A percentile compares a stretch with the other conserved stretches of the same genome.
Conservation (phyloP, 2,113 vertebrate species). For the Ceyx margarethae region DNA sequence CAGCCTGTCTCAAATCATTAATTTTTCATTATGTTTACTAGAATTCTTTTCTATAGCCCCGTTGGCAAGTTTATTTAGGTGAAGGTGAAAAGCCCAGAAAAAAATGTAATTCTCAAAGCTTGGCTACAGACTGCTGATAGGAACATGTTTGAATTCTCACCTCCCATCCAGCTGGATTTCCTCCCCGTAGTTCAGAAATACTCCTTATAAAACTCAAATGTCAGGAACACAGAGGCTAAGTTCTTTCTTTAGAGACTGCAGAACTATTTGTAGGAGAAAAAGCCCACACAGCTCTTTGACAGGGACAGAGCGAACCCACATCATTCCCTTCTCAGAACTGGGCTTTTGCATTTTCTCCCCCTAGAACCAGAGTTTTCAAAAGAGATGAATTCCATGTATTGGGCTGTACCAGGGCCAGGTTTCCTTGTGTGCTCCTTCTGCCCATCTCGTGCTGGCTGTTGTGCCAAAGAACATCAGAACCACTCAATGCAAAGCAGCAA, state of each 20-base stretch:
- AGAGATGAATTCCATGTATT: neutral
- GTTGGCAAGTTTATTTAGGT: neutral
- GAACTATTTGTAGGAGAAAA: conserved; percentile 40
- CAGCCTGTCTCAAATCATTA: neutral
- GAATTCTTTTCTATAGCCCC: neutral
- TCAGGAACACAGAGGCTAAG: conserved; percentile 58
- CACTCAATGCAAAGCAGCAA: neutral
- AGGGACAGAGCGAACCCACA: conserved; percentile 17
- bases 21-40: neutral
- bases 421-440: neutral
- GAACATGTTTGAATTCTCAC: conserved; percentile 42
- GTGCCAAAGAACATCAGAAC: neutral
- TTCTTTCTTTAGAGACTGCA: conserved; percentile 50
- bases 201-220: conserved; percentile 29
- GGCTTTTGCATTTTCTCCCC: neutral
- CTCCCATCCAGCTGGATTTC: conserved; percentile 50
- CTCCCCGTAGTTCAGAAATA: conserved; percentile 48
- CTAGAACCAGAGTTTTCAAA: neutral
- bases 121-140: conserved; percentile 17
- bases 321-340: neutral
- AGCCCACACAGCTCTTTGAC: conserved; percentile 51
- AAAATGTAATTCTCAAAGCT: conserved; percentile 26
- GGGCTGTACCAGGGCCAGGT: neutral
- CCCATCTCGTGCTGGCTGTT: neutral
- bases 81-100: neutral